These are phyloP conservation scores for Bombus impatiens DNA, from an alignment of 1,140 invertebrate species.

Conservation along the genomic window DNA sequence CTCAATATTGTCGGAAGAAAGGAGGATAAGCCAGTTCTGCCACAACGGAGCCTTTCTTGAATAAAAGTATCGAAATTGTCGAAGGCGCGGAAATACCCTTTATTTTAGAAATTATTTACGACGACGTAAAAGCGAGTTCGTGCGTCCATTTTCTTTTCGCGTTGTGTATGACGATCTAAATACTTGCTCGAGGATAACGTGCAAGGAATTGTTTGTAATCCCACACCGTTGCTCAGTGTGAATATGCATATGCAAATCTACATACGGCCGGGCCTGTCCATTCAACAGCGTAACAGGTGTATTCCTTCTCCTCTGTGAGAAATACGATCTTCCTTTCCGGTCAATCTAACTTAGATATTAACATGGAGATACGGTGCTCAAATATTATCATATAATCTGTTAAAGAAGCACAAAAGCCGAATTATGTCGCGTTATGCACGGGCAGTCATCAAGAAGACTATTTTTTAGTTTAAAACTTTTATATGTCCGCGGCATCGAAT, in stretches of 20 bases:
- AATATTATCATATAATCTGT: neutral
- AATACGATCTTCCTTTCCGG: slow-evolving; percentile 24
- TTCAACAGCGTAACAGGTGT: slow-evolving; percentile 49
- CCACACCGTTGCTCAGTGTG: neutral
- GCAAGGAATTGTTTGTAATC: neutral
- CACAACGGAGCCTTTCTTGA: neutral
- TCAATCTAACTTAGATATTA: slow-evolving; percentile 16
- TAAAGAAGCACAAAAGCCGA: neutral
- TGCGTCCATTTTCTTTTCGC: neutral
- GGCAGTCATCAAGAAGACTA: neutral
- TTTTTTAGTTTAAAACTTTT: slow-evolving; percentile 25
- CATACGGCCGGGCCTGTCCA: neutral
- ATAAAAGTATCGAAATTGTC: slow-evolving; percentile 23
- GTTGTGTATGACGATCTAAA: neutral
- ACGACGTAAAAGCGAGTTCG: neutral
- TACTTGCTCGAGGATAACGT: neutral
- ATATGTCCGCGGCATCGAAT: neutral
- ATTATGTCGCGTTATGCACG: neutral
- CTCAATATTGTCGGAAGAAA: slow-evolving; percentile 52
- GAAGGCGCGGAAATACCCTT: neutral
- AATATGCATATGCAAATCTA: slow-evolving; percentile 43
- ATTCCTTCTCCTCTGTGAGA: slow-evolving; percentile 16
- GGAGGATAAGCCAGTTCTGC: slow-evolving; percentile 21
- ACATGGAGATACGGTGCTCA: neutral
- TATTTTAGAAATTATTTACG: neutral